phyloP scores from a whole-genome alignment of 23 tunicate species.

The Halocynthia aurantium region DNA sequence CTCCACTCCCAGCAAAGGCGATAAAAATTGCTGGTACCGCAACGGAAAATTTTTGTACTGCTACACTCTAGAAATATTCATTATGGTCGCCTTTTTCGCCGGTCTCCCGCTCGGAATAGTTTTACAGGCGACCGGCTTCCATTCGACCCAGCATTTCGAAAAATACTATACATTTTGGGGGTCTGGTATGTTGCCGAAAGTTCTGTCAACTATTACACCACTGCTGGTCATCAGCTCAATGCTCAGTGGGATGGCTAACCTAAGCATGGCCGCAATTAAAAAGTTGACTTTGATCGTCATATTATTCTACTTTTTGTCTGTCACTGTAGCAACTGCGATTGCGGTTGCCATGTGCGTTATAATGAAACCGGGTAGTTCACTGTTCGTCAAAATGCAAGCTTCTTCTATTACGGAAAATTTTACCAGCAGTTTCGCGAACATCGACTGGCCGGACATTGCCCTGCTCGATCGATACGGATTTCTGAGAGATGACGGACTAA shows the following conservation, averaged over 20 bases:
- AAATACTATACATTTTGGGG: conserved; percentile 24
- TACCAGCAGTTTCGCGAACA: not conserved
- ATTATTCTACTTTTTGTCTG: not conserved
- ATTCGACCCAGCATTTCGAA: not conserved
- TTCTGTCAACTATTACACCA: conserved; percentile 19
- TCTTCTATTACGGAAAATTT: not conserved
- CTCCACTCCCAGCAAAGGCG: not conserved
- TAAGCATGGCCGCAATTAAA: not conserved
- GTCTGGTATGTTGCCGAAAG: conserved; percentile 17
- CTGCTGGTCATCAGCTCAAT: conserved; percentile 13
- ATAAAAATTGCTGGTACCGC: conserved; percentile 12
- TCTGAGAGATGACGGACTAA: not conserved
- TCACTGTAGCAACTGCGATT: not conserved
- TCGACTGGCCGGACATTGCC: not conserved
- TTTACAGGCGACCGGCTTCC: conserved; percentile 12
- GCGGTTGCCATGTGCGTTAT: conserved; percentile 2
- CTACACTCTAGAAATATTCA: conserved; percentile 10
- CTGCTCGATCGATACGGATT: conserved; percentile 1
- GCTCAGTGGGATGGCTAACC: conserved; percentile 15
- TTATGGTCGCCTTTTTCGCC: conserved; percentile 18
- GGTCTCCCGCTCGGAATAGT: conserved; percentile 19
- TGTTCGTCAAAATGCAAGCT: not conserved
- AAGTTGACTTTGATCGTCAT: not conserved
- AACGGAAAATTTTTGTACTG: conserved; percentile 20
- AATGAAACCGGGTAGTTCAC: conserved; percentile 1